phyloP scores from a whole-genome alignment of 1,140 invertebrate genomes.

The Lepidurus arcticus region DNA sequence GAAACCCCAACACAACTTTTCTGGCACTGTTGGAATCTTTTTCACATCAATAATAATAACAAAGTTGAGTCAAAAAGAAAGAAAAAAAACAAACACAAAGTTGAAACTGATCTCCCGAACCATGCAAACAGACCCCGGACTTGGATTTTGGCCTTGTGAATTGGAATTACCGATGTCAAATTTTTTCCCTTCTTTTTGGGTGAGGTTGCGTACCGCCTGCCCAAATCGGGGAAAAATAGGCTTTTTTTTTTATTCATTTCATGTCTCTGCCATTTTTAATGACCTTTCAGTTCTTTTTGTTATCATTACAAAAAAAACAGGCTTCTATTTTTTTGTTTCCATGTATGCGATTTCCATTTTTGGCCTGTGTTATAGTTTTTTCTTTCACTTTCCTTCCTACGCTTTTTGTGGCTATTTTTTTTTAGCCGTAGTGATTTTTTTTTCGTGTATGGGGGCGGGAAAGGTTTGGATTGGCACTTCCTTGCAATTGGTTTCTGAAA shows the following conservation, averaged over 20 bases:
- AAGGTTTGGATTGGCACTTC: conserved; percentile 17
- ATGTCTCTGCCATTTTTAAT: not conserved
- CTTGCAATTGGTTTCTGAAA: conserved; percentile 22
- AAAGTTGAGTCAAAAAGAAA: not conserved
- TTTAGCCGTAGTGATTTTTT: not conserved
- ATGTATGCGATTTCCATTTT: conserved; percentile 1
- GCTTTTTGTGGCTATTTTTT: conserved; percentile 19
- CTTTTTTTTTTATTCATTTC: not conserved
- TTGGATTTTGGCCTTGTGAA: conserved; percentile 21
- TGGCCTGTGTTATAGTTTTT: not conserved
- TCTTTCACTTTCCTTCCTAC: not conserved
- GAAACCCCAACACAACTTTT: not conserved
- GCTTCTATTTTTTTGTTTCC: conserved; percentile 3
- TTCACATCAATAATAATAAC: not conserved
- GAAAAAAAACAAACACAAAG: not conserved
- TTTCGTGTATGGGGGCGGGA: conserved; percentile 4
- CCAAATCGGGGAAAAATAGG: not conserved
- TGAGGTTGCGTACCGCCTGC: conserved; percentile 16
- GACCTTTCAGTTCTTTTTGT: not conserved
- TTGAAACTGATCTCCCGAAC: conserved; percentile 18
- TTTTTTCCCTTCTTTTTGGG: not conserved
- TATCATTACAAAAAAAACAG: not conserved
- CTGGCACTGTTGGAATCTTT: not conserved
- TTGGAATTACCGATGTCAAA: conserved; percentile 14
- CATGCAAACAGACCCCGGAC: conserved; percentile 16